These are phyloP conservation scores for Beris morrisii DNA, from an alignment of 2,888 invertebrate species.

Conservation along the genomic window DNA sequence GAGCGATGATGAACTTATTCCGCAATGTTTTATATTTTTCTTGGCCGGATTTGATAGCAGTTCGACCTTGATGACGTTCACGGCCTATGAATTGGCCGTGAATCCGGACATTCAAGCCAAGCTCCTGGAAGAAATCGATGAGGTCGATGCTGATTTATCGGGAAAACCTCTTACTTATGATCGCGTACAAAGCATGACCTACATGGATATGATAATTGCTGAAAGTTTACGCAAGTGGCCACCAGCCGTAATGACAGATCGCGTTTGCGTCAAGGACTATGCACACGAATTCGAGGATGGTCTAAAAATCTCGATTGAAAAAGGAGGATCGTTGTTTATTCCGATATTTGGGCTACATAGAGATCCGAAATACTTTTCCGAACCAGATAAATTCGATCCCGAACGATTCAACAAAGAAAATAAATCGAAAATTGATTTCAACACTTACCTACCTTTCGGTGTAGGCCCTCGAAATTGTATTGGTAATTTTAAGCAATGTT, in stretches of 20 bases:
- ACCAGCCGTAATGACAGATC: slow-evolving; percentile 54
- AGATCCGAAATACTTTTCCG: slow-evolving; percentile 55
- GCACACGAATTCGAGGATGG: slow-evolving; percentile 42
- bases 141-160: slow-evolving; percentile 48
- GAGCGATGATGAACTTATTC: slow-evolving; percentile 40
- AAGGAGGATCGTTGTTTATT: slow-evolving; percentile 40
- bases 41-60: slow-evolving; percentile 58
- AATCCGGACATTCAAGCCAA: slow-evolving; percentile 60
- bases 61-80: slow-evolving; percentile 55
- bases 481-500: slow-evolving; percentile 44
- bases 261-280: slow-evolving; percentile 59
- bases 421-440: slow-evolving; percentile 51
- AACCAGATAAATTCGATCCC: slow-evolving; percentile 59
- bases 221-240: slow-evolving; percentile 60
- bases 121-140: slow-evolving; percentile 58
- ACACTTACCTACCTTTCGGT: slow-evolving; percentile 58
- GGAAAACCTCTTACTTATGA: slow-evolving; percentile 59
- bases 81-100: slow-evolving; percentile 58
- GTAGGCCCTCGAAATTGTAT: slow-evolving; percentile 61
- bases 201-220: slow-evolving; percentile 65
- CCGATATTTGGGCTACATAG: slow-evolving; percentile 54
- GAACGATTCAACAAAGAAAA: slow-evolving; percentile 56
- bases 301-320: slow-evolving; percentile 34
- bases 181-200: slow-evolving; percentile 60
- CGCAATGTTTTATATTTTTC: slow-evolving; percentile 53